Conservation (phyloP, 2,113 vertebrate species). For the Puffinus mauretanicus region DNA sequence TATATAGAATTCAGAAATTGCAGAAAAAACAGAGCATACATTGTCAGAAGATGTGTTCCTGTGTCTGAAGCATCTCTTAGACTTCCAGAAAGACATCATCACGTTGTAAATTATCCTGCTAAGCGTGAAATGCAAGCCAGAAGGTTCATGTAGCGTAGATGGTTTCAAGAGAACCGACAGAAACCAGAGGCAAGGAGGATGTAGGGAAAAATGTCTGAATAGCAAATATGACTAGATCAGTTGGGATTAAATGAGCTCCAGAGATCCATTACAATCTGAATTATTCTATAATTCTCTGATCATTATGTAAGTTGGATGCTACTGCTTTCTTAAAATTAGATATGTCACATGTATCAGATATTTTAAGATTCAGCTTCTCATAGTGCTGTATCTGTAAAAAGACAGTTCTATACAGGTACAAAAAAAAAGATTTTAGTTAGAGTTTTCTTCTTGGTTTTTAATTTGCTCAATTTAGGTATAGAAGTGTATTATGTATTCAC, state of each 20-base stretch:
- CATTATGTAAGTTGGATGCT: not conserved
- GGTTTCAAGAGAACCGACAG: not conserved
- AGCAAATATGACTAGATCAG: not conserved
- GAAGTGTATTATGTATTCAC: not conserved
- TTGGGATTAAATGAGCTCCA: not conserved
- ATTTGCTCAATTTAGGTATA: not conserved
- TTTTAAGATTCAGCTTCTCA: not conserved
- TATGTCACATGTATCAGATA: fast-evolving
- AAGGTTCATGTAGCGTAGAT: not conserved
- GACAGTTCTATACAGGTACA: not conserved
- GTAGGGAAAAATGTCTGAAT: not conserved
- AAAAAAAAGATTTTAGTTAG: not conserved
- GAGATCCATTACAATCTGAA: not conserved
- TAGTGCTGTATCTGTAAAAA: not conserved
- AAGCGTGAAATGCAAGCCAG: not conserved
- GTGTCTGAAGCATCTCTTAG: not conserved
- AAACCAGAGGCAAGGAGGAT: not conserved
- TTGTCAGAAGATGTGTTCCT: not conserved
- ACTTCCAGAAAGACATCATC: not conserved
- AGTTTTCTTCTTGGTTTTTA: not conserved
- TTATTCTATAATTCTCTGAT: not conserved
- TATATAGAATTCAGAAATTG: not conserved
- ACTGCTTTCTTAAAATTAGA: not conserved
- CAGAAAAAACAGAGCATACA: not conserved
- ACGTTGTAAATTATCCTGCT: not conserved